These are phyloP conservation scores for Microtus montanus DNA, from an alignment of 2,113 vertebrate genomes.

Conservation along the genomic window DNA sequence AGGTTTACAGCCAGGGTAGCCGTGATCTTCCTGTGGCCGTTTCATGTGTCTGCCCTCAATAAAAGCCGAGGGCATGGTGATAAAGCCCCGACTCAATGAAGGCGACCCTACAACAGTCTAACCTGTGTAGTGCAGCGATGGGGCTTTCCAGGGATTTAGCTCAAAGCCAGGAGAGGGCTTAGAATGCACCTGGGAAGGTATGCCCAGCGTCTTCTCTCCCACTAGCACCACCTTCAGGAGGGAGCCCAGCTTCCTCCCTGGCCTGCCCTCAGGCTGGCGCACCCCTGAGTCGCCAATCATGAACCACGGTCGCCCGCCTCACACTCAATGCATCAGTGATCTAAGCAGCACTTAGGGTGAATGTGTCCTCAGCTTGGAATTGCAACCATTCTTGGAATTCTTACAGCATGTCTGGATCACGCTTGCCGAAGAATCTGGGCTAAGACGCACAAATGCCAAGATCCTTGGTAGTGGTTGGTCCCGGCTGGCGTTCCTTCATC, in stretches of 20 bases:
- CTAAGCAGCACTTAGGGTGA: too few relatives aligned
- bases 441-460: too few relatives aligned
- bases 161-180: constrained; percentile 15
- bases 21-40: constrained; percentile 14
- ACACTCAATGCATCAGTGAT: too few relatives aligned
- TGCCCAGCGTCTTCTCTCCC: background rate
- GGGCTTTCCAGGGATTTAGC: constrained; percentile 48
- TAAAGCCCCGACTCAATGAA: constrained; percentile 55
- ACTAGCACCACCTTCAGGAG: background rate
- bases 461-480: too few relatives aligned
- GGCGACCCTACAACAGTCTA: background rate
- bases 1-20: constrained; percentile 49
- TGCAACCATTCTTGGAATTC: too few relatives aligned
- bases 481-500: too few relatives aligned
- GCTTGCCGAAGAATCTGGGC: too few relatives aligned
- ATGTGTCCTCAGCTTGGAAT: too few relatives aligned
- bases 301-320: too few relatives aligned
- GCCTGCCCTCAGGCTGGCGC: background rate
- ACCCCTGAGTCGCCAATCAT: too few relatives aligned
- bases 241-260: background rate
- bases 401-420: too few relatives aligned
- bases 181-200: background rate
- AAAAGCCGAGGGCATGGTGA: constrained; percentile 45
- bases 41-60: constrained; percentile 59
- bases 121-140: background rate